Conservation (phyloP, 2,797 vertebrate genomes). For the Allobates femoralis region DNA sequence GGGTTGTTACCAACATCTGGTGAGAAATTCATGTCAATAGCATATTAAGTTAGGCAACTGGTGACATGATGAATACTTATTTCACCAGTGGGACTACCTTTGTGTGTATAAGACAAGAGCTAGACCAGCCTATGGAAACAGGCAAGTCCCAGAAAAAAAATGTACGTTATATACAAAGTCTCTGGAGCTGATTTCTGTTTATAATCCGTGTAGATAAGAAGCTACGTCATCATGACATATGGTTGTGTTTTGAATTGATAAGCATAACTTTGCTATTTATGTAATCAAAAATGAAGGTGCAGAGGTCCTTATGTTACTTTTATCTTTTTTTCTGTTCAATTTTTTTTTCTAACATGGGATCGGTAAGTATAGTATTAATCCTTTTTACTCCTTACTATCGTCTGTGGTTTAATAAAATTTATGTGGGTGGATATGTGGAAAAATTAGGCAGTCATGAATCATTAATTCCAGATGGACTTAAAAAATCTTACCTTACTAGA, state of each 20-base stretch:
- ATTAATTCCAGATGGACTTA: background rate
- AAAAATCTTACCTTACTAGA: no score
- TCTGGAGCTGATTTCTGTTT: conserved; percentile 12
- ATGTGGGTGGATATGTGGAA: background rate
- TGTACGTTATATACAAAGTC: background rate
- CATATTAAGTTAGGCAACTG: no score
- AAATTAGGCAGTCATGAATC: background rate
- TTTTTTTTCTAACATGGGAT: no score
- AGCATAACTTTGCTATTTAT: conserved; percentile 7
- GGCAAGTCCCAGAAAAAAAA: background rate
- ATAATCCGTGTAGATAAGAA: background rate
- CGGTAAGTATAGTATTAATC: no score
- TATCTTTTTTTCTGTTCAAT: background rate
- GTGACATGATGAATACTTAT: no score
- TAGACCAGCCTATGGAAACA: background rate
- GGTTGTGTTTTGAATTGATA: conserved; percentile 12
- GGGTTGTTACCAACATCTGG: no score
- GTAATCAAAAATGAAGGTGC: background rate
- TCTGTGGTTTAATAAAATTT: no score
- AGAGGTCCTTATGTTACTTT: background rate
- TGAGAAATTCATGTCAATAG: no score
- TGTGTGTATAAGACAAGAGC: background rate
- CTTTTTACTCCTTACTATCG: no score
- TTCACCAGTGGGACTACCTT: no score
- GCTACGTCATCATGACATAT: background rate